phyloP scores from a whole-genome alignment of 2,113 vertebrate genomes.

The Megaleporinus macrocephalus region DNA sequence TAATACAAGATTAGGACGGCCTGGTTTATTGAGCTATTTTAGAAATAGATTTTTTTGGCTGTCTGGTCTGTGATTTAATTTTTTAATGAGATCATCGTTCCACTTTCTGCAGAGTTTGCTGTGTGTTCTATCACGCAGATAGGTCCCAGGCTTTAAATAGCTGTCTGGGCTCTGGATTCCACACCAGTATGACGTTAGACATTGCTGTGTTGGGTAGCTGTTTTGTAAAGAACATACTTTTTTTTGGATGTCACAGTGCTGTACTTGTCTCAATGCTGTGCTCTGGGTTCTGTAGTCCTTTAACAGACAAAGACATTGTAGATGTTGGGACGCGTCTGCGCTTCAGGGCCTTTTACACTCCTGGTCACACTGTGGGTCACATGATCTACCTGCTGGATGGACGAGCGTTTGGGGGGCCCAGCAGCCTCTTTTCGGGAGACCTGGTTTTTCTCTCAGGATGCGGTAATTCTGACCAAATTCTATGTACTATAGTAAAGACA shows the following conservation, averaged over 20 bases:
- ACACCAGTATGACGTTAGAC: background rate
- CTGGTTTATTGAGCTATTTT: too few relatives aligned
- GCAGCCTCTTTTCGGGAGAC: slow-evolving; percentile 94
- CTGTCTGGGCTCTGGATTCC: background rate
- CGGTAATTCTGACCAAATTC: slow-evolving; percentile 74
- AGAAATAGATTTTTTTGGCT: too few relatives aligned
- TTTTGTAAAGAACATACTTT: background rate
- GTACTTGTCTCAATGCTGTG: background rate
- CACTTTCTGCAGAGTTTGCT: background rate
- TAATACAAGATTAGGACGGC: too few relatives aligned
- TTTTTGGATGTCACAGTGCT: background rate
- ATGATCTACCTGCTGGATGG: slow-evolving; percentile 93
- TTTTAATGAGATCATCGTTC: too few relatives aligned
- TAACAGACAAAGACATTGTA: slow-evolving; percentile 86
- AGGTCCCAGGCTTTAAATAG: background rate
- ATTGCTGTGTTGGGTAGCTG: background rate
- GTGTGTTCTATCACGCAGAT: background rate
- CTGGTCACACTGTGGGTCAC: slow-evolving; percentile 95
- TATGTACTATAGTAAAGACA: too few relatives aligned
- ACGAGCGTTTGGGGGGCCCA: slow-evolving; percentile 75
- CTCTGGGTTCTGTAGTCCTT: slow-evolving; percentile 75
- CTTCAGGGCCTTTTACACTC: slow-evolving; percentile 89
- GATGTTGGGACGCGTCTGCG: slow-evolving; percentile 81
- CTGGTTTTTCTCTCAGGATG: slow-evolving; percentile 96
- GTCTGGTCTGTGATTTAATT: background rate